Evolutionary conservation across 2,797 vertebrate genomes (phyloP).

Genomic region (Triplophysa bombifrons): DNA sequence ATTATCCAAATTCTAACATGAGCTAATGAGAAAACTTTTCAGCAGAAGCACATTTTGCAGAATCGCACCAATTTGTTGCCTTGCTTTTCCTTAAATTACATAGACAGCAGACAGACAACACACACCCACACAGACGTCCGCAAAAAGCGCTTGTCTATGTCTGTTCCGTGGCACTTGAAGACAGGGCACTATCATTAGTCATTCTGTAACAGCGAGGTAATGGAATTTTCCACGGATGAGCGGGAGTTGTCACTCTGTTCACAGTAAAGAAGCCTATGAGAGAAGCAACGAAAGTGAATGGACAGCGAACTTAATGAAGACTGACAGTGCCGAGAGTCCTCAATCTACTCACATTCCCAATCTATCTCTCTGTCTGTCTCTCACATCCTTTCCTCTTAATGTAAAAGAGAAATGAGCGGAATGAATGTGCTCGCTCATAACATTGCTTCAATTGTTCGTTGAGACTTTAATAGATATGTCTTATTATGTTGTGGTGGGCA

Average conservation of each 20-base stretch:
- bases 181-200: slow-evolving; percentile 72
- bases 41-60: slow-evolving; percentile 18
- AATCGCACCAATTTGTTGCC: slow-evolving; percentile 29
- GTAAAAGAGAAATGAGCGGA: neutral
- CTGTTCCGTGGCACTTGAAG: slow-evolving; percentile 62
- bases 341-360: slow-evolving; percentile 34
- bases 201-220: slow-evolving; percentile 73
- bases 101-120: slow-evolving; percentile 22
- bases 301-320: slow-evolving; percentile 62
- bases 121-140: slow-evolving; percentile 55
- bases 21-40: slow-evolving; percentile 32
- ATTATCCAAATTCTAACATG: slow-evolving; percentile 29
- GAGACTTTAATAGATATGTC: slow-evolving; percentile 16
- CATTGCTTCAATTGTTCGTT: slow-evolving; percentile 12
- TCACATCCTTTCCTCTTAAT: neutral
- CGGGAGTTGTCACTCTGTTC: slow-evolving; percentile 70
- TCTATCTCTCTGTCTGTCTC: neutral
- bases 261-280: slow-evolving; percentile 53
- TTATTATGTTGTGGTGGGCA: slow-evolving; percentile 25
- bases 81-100: slow-evolving; percentile 19
- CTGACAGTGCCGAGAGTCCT: slow-evolving; percentile 52
- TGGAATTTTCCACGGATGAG: slow-evolving; percentile 79
- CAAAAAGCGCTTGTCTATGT: slow-evolving; percentile 62
- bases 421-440: neutral
- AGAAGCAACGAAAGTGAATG: slow-evolving; percentile 53